Conservation (phyloP, 2,113 vertebrate genomes). For the Rana temporaria region DNA sequence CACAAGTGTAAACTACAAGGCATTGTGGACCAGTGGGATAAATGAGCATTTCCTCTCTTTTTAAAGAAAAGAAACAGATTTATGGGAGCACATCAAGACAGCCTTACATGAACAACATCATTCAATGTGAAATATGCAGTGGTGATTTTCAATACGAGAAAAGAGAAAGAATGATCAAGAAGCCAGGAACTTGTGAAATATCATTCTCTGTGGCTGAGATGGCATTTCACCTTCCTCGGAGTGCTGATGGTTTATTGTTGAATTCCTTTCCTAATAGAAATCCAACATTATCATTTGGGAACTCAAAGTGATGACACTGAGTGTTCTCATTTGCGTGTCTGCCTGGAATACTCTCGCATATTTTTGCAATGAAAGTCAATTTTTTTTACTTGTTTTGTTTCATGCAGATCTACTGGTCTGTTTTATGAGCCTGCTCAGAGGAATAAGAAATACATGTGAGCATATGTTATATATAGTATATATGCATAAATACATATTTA, state of each 20-base stretch:
- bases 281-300: not conserved
- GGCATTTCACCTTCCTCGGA: not conserved
- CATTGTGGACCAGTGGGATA: not conserved
- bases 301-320: not conserved
- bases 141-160: not conserved
- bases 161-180: not conserved
- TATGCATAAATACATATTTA: no score
- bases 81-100: conserved; percentile 1
- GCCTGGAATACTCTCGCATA: not conserved
- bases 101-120: no score
- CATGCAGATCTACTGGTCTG: not conserved
- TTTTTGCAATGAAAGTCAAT: not conserved
- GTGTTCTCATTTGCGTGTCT: conserved; percentile 2
- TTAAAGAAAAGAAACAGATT: not conserved
- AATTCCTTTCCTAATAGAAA: not conserved
- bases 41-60: not conserved
- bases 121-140: not conserved
- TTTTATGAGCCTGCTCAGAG: not conserved
- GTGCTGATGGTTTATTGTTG: not conserved
- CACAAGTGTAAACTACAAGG: not conserved
- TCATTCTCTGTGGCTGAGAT: not conserved
- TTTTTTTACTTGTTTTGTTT: not conserved
- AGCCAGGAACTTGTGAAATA: not conserved
- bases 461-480: not conserved
- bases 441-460: not conserved